Evolutionary conservation across 2,797 vertebrate genomes (phyloP).

Genomic region (Tangara arthus): DNA sequence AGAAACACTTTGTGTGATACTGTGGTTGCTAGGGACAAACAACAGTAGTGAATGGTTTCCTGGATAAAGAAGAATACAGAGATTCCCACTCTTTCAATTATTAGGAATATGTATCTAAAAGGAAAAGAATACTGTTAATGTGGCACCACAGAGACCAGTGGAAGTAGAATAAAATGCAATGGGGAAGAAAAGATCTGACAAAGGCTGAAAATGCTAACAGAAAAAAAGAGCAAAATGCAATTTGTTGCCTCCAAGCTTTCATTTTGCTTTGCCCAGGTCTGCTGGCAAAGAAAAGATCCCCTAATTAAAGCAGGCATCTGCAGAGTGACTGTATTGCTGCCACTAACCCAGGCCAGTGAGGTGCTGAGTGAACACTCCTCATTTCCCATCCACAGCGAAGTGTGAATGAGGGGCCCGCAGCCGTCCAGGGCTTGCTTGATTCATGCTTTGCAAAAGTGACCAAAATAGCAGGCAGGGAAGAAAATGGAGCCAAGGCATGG

Average conservation of each 20-base stretch:
- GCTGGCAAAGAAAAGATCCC: background rate
- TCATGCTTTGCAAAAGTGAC: background rate
- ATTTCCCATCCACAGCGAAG: background rate
- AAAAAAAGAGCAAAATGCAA: background rate
- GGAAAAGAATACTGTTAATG: background rate
- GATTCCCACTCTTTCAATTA: background rate
- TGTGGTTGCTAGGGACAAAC: background rate
- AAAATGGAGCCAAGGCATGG: background rate
- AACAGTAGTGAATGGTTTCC: background rate
- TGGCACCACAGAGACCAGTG: background rate
- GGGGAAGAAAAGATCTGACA: background rate
- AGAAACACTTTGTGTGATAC: background rate
- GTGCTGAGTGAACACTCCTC: background rate
- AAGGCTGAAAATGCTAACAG: background rate
- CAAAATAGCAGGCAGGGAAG: slow-evolving; percentile 1
- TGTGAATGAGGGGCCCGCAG: slow-evolving; percentile 1
- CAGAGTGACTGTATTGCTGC: background rate
- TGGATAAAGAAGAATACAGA: background rate
- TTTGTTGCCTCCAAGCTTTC: background rate
- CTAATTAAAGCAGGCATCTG: slow-evolving; percentile 31
- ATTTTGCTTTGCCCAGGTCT: background rate
- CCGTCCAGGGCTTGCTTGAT: background rate
- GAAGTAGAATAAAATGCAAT: background rate
- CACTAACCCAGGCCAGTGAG: background rate
- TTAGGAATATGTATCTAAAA: background rate